Percentiles rank a stretch among this genome's conserved stretches.
Evolutionary conservation across 2,113 vertebrate genomes (phyloP).

Genomic region (mouse (Mus musculus)): GRCm39 chr13:23271001-23271500

Average conservation of each 20-base stretch:
- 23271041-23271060: background rate
- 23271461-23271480: background rate
- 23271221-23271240: too few relatives aligned
- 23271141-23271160: background rate
- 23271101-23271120: background rate
- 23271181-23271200: background rate
- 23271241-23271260: too few relatives aligned
- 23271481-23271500: background rate
- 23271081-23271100: background rate
- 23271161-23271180: background rate
- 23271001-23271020: too few relatives aligned
- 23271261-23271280: background rate
- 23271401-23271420: background rate
- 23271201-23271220: background rate
- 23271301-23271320: background rate
- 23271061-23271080: background rate
- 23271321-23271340: background rate
- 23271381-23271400: background rate
- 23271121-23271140: background rate
- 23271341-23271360: too few relatives aligned
- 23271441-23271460: too few relatives aligned
- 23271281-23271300: background rate
- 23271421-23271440: background rate
- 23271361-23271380: background rate
- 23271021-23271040: rapidly evolving